Evolutionary conservation across 2,113 vertebrate species (phyloP).

Genomic region (Pionites leucogaster): DNA sequence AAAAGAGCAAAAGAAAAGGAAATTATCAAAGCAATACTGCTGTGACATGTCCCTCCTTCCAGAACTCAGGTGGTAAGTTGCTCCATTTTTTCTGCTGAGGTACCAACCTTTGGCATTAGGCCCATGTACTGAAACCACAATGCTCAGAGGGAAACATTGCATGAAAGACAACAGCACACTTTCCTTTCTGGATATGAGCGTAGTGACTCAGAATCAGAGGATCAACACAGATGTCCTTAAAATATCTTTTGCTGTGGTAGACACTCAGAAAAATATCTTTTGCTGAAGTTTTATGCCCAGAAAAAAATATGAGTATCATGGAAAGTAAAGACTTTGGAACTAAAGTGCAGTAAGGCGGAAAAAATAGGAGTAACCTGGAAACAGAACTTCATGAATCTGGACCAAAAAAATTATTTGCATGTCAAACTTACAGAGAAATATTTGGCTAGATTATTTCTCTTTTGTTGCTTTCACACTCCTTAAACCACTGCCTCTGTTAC

Average conservation of each 20-base stretch:
- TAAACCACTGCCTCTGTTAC: not conserved
- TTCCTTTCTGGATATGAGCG: not conserved
- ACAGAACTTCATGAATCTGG: not conserved
- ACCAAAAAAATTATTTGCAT: not conserved
- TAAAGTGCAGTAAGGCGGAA: not conserved
- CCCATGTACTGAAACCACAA: constrained; percentile 3
- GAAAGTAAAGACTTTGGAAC: not conserved
- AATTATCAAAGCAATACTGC: not conserved
- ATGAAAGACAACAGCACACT: constrained; percentile 12
- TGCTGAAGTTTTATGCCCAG: not conserved
- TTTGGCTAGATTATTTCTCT: not conserved
- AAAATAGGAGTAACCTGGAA: not conserved
- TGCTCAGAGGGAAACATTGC: constrained; percentile 22
- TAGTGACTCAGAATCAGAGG: constrained; percentile 48
- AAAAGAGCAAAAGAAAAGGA: not conserved
- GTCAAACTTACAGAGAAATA: not conserved
- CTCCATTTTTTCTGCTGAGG: not conserved
- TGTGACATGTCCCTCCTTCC: not conserved
- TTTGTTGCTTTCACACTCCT: not conserved
- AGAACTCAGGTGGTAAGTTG: not conserved
- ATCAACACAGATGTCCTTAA: constrained; percentile 36
- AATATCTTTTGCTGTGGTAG: not conserved
- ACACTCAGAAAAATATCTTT: not conserved
- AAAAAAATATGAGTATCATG: rapidly evolving
- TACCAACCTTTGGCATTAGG: constrained; percentile 10